phyloP scores from a whole-genome alignment of 2,797 vertebrate species.

The Crocidura indochinensis region DNA sequence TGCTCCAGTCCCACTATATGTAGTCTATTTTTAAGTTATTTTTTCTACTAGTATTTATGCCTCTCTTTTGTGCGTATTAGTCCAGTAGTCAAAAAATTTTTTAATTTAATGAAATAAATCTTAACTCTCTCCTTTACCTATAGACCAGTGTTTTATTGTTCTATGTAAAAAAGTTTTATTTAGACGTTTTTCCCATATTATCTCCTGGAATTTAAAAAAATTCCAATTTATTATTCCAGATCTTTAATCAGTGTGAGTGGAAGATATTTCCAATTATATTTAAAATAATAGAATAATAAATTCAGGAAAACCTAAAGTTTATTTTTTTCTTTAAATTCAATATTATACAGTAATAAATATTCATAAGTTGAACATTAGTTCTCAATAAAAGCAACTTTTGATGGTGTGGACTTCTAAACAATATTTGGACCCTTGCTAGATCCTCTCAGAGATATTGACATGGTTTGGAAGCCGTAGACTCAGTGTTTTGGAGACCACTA shows the following conservation, averaged over 20 bases:
- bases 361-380: slow-evolving; percentile 37
- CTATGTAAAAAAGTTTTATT: too few species aligned
- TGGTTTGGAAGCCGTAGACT: too few species aligned
- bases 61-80: not conserved
- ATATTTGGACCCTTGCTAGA: too few species aligned
- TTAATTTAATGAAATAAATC: not conserved
- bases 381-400: not conserved
- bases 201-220: too few species aligned
- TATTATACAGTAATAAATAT: not conserved
- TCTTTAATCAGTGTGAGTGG: not conserved
- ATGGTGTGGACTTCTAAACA: not conserved
- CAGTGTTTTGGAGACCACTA: too few species aligned
- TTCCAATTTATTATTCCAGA: too few species aligned
- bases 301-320: not conserved
- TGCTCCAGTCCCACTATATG: too few species aligned
- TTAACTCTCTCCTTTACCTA: not conserved
- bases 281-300: slow-evolving; percentile 4
- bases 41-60: not conserved
- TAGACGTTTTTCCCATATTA: too few species aligned
- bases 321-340: slow-evolving; percentile 38
- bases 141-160: too few species aligned
- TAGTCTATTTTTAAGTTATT: too few species aligned
- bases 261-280: not conserved
- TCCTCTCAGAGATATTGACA: too few species aligned
- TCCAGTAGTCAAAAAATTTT: not conserved